These are phyloP conservation scores for Cerceris rybyensis DNA, from an alignment of 2,888 invertebrate genomes.

Conservation along the genomic window DNA sequence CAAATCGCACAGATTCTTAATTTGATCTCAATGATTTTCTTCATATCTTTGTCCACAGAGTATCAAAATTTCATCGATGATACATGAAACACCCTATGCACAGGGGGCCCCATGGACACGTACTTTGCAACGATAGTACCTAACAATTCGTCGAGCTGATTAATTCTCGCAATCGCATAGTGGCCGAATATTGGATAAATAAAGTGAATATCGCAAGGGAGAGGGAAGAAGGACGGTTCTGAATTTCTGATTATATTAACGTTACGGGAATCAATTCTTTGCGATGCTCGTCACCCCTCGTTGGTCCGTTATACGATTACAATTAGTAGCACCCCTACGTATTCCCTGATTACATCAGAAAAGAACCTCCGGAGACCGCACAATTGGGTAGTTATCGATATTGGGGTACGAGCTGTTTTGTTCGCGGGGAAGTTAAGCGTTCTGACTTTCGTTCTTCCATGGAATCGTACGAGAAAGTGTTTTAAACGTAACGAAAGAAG, in stretches of 20 bases:
- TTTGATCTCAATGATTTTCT: no score
- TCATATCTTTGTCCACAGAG: no score
- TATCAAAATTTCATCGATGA: no score
- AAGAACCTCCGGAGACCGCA: conserved; percentile 50
- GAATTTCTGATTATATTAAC: conserved; percentile 61
- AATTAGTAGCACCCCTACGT: conserved; percentile 61
- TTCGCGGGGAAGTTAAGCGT: conserved; percentile 44
- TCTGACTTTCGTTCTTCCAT: conserved; percentile 24
- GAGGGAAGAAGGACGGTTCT: conserved; percentile 22
- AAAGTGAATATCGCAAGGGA: not conserved
- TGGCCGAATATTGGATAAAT: no score
- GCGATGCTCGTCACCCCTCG: conserved; percentile 56
- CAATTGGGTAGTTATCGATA: conserved; percentile 62
- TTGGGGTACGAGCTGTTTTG: conserved; percentile 48
- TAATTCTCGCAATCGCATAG: no score
- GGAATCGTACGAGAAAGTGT: not conserved
- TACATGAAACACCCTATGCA: no score
- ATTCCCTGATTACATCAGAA: conserved; percentile 63
- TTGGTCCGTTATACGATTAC: conserved; percentile 63
- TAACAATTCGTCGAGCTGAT: conserved; percentile 15
- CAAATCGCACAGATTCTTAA: no score
- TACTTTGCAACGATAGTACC: not conserved
- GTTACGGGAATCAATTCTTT: conserved; percentile 61
- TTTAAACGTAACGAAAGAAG: not conserved
- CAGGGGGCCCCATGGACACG: not conserved